phyloP scores from a whole-genome alignment of 2,113 vertebrate genomes.

The Mugil cephalus region DNA sequence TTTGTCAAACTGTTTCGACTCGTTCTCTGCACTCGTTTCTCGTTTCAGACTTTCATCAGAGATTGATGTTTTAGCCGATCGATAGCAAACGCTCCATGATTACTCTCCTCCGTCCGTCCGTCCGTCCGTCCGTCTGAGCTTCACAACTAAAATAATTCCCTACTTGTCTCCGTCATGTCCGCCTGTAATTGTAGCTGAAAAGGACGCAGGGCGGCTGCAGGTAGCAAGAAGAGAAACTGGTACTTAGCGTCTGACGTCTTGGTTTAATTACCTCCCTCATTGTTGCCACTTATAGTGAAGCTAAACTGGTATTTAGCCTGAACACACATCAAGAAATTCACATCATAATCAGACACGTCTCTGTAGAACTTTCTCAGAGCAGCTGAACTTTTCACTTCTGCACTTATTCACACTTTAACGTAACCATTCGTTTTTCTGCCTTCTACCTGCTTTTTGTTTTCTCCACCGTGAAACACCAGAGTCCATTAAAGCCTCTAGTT shows the following conservation, averaged over 20 bases:
- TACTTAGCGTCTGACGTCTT: background rate
- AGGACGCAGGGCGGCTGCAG: background rate
- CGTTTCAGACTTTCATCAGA: background rate
- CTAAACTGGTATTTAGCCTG: background rate
- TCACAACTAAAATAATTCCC: background rate
- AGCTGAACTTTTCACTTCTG: too few relatives aligned
- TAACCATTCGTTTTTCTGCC: too few relatives aligned
- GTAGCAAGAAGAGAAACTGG: background rate
- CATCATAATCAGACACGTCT: background rate
- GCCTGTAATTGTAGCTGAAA: conserved; percentile 2
- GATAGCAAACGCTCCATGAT: background rate
- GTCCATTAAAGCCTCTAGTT: too few relatives aligned
- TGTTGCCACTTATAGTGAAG: background rate
- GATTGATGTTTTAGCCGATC: background rate
- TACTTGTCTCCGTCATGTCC: conserved; percentile 1
- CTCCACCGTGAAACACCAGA: too few relatives aligned
- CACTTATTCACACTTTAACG: too few relatives aligned
- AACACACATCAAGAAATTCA: too few relatives aligned
- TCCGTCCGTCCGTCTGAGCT: background rate
- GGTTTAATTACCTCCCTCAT: background rate
- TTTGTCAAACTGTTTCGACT: background rate
- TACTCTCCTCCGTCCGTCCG: background rate
- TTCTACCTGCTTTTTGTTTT: too few relatives aligned
- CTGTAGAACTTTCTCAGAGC: too few relatives aligned
- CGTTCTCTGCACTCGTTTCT: background rate